Evolutionary conservation across 2,888 invertebrate genomes (phyloP).

Genomic region (Anoncus sp.): DNA sequence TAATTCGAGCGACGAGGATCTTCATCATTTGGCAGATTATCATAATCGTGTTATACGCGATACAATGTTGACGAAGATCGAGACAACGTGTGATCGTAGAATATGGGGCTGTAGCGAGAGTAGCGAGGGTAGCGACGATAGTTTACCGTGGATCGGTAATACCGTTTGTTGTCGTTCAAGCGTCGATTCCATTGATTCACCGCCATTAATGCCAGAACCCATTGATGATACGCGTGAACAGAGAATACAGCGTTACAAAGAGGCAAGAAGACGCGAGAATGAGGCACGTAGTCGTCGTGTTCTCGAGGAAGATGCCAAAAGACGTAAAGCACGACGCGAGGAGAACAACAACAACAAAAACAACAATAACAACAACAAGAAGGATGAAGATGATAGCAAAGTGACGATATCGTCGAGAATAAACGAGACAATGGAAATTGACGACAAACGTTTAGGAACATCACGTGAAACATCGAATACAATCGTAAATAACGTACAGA

Average conservation of each 20-base stretch:
- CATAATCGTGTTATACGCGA: too few species aligned
- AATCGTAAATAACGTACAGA: neutral
- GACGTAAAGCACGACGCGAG: slow-evolving; percentile 72
- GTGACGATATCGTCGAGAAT: slow-evolving; percentile 23
- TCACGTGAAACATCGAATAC: neutral
- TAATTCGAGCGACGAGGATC: slow-evolving; percentile 81
- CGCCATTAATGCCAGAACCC: slow-evolving; percentile 70
- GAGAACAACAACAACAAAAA: slow-evolving; percentile 65
- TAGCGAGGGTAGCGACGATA: slow-evolving; percentile 82
- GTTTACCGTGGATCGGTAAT: slow-evolving; percentile 77
- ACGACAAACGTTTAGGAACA: neutral
- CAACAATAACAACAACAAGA: slow-evolving; percentile 69
- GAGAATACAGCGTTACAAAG: slow-evolving; percentile 80
- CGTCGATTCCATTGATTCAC: slow-evolving; percentile 77
- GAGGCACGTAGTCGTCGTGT: slow-evolving; percentile 79
- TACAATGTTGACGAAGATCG: slow-evolving; percentile 70
- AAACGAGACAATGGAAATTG: neutral
- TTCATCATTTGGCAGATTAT: slow-evolving; percentile 62
- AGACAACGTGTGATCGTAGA: slow-evolving; percentile 55
- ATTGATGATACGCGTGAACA: slow-evolving; percentile 78
- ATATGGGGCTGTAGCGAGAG: slow-evolving; percentile 81
- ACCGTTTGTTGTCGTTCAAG: slow-evolving; percentile 74
- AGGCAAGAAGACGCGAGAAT: slow-evolving; percentile 79
- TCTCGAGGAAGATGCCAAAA: slow-evolving; percentile 78
- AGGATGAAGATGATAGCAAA: slow-evolving; percentile 66